Conservation (phyloP, 2,797 vertebrate genomes). For the Phataginus tetradactyla region DNA sequence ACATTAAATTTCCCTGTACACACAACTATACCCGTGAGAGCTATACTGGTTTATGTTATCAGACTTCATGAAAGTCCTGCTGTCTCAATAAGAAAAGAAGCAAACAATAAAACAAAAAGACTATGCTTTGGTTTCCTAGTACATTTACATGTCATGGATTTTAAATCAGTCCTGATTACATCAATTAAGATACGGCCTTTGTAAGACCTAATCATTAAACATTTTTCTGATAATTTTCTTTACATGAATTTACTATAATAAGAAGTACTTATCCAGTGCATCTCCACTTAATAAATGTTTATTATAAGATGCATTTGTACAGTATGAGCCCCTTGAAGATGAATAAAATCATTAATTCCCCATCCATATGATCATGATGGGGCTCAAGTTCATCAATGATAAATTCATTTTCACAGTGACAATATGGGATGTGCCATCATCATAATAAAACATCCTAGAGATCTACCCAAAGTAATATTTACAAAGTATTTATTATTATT, state of each 20-base stretch:
- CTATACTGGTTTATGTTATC: background rate
- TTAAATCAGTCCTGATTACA: background rate
- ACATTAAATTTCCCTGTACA: background rate
- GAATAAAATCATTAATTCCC: background rate
- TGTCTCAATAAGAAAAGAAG: background rate
- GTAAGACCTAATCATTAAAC: background rate
- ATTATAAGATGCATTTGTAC: background rate
- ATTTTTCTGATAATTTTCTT: background rate
- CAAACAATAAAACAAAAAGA: background rate
- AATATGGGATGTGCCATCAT: background rate
- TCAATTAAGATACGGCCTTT: background rate
- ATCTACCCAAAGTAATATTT: background rate
- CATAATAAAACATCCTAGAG: background rate
- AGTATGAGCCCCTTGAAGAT: background rate
- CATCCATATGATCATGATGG: background rate
- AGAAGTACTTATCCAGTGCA: background rate
- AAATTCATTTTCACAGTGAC: background rate
- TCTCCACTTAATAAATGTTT: conserved; percentile 20
- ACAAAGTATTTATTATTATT: background rate
- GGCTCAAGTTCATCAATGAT: background rate
- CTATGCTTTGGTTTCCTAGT: background rate
- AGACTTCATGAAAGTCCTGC: background rate
- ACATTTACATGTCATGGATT: background rate
- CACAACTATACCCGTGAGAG: background rate
- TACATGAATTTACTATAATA: background rate